These are phyloP conservation scores for Apolygus lucorum DNA, from an alignment of 1,140 invertebrate species.

Conservation along the genomic window DNA sequence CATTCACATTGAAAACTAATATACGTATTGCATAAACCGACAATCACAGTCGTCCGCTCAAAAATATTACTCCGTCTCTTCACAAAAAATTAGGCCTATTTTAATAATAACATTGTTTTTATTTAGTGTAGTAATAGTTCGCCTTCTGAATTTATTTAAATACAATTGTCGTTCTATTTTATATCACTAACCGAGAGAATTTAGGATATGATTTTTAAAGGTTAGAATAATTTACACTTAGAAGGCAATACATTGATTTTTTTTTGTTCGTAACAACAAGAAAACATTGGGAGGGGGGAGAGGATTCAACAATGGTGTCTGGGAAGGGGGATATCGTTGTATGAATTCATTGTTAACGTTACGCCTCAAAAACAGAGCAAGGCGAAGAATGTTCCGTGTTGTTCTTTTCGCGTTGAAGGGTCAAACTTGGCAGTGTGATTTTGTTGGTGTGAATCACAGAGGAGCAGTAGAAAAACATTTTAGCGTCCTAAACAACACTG, in stretches of 20 bases:
- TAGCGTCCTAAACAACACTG: too few relatives aligned
- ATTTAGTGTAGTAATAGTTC: background rate
- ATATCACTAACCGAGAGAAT: slow-evolving; percentile 14
- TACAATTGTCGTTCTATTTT: background rate
- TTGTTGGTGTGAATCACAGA: too few relatives aligned
- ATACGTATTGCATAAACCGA: slow-evolving; percentile 8
- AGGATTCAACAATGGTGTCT: too few relatives aligned
- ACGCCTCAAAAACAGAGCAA: background rate
- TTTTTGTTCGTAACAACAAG: background rate
- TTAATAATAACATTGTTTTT: background rate
- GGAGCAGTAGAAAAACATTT: too few relatives aligned
- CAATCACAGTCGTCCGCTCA: slow-evolving; percentile 12
- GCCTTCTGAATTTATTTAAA: too few relatives aligned
- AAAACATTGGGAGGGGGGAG: background rate
- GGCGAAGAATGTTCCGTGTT: background rate
- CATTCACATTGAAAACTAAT: slow-evolving; percentile 10
- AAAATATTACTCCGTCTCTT: slow-evolving; percentile 16
- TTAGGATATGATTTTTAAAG: background rate
- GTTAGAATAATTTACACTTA: background rate
- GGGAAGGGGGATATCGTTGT: slow-evolving; percentile 12
- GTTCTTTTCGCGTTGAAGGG: background rate
- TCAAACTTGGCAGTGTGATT: background rate
- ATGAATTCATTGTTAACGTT: slow-evolving; percentile 13
- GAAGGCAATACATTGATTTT: background rate
- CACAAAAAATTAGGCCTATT: slow-evolving; percentile 16